Percentiles rank a stretch among this genome's conserved stretches.
Evolutionary conservation across 2,797 vertebrate species (phyloP).

Genomic region (Chrosomus eos): DNA sequence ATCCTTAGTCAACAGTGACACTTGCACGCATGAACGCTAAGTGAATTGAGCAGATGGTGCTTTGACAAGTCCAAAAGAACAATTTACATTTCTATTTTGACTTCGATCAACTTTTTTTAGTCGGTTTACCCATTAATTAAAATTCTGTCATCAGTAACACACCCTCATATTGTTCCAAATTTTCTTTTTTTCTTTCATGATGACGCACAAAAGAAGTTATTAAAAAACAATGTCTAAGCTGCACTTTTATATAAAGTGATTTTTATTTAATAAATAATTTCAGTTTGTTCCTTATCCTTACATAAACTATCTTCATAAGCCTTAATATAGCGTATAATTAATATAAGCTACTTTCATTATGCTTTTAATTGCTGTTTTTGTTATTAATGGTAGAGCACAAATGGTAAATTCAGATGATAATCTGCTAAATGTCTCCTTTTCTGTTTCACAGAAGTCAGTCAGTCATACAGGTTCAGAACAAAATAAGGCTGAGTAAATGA

Average conservation of each 20-base stretch:
- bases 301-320: background rate
- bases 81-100: background rate
- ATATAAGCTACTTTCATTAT: background rate
- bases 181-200: background rate
- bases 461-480: background rate
- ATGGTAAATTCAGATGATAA: background rate
- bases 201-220: background rate
- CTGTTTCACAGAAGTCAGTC: background rate
- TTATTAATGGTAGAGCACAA: background rate
- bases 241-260: background rate
- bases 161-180: slow-evolving; percentile 2
- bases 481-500: background rate
- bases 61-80: slow-evolving; percentile 1
- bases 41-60: background rate
- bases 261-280: background rate
- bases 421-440: background rate
- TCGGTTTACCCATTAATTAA: background rate
- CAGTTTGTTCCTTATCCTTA: background rate
- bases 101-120: background rate
- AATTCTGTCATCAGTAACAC: background rate
- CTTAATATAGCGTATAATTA: background rate
- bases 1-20: background rate
- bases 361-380: background rate
- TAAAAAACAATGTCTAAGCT: background rate
- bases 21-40: background rate